Evolutionary conservation across 2,888 invertebrate genomes (phyloP).

Genomic region (Ptilodon capucinus): DNA sequence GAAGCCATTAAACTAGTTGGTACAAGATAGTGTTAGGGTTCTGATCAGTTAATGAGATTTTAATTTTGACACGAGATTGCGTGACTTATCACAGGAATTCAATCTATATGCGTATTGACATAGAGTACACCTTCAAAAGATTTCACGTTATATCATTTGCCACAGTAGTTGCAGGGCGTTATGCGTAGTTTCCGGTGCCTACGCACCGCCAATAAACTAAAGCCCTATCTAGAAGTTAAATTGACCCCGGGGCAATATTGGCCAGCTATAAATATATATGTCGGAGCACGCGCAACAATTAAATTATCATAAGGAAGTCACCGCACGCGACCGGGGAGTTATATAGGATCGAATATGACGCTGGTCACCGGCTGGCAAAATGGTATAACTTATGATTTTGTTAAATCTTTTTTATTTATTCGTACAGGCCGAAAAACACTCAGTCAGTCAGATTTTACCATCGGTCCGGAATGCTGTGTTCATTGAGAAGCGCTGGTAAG

Average conservation of each 20-base stretch:
- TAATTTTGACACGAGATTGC: no score
- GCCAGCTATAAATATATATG: slow-evolving; percentile 56
- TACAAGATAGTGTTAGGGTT: no score
- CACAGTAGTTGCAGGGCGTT: no score
- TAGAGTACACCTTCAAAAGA: no score
- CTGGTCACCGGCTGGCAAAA: slow-evolving; percentile 11
- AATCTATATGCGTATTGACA: no score
- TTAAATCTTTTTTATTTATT: not conserved
- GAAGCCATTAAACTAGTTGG: no score
- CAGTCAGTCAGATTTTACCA: no score
- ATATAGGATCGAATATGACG: slow-evolving; percentile 42
- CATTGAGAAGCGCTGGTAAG: no score
- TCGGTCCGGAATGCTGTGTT: no score
- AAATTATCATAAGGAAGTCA: slow-evolving; percentile 79
- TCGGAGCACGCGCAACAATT: slow-evolving; percentile 75
- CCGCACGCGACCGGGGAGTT: slow-evolving; percentile 74
- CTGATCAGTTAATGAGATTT: no score
- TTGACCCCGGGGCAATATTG: not conserved
- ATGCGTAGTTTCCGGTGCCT: not conserved
- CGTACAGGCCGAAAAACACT: not conserved
- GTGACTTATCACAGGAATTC: no score
- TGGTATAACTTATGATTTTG: slow-evolving; percentile 25
- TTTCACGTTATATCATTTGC: no score
- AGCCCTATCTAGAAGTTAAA: slow-evolving; percentile 1
- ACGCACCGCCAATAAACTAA: not conserved